Conservation (phyloP, 2,797 vertebrate genomes). For the Manis crassicaudata region DNA sequence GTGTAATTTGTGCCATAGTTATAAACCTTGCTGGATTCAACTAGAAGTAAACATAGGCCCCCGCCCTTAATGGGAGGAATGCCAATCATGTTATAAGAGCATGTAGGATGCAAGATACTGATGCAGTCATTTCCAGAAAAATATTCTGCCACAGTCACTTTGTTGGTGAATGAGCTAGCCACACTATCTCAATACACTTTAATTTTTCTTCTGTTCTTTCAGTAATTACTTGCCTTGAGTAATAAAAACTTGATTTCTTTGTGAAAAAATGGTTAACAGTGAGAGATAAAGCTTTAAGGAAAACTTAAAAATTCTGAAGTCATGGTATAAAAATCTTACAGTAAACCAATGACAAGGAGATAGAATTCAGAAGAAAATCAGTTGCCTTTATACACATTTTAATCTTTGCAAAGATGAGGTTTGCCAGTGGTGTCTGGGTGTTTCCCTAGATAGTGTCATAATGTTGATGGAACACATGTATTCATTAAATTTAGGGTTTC, state of each 20-base stretch:
- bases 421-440: not conserved
- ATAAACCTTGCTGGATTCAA: not conserved
- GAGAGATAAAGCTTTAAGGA: slow-evolving; percentile 9
- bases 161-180: not conserved
- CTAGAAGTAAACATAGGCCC: not conserved
- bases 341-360: not conserved
- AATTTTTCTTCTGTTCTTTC: not conserved
- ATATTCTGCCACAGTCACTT: not conserved
- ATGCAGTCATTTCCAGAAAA: not conserved
- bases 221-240: slow-evolving; percentile 1
- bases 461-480: not conserved
- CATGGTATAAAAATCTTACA: not conserved
- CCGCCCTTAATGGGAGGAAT: not conserved
- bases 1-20: not conserved
- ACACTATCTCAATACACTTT: not conserved
- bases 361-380: not conserved
- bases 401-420: not conserved
- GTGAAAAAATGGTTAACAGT: not conserved
- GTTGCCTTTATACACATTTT: not conserved
- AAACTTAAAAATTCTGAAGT: slow-evolving; percentile 7
- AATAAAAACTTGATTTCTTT: slow-evolving; percentile 25
- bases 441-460: not conserved
- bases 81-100: not conserved
- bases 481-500: not conserved
- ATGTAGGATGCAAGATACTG: not conserved